Evolutionary conservation across 2,797 vertebrate species (phyloP), one percentile per base, ranked within the genome.

Genomic region (Callimico goeldii): DNA sequence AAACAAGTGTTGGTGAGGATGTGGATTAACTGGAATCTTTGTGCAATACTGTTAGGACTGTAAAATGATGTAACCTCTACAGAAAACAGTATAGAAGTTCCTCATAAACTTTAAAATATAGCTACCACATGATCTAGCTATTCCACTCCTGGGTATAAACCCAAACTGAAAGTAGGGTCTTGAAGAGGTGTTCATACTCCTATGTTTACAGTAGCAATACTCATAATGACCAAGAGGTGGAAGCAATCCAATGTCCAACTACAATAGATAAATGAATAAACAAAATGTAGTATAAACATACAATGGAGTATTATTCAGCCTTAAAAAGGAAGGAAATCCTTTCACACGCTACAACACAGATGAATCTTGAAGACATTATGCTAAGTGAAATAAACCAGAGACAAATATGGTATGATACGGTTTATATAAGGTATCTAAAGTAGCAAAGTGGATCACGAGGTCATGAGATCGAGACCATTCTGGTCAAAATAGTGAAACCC

Each of bases 101-200:
- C 30, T 76, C 57, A 43, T 28, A 96, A 86, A 67, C 58, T 48
- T 76, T 91, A 88, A 94, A 85, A 86, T 13, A 73, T 13, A 94
- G 84, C 26, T 57, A 93, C 52, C 30, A 48, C 41, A 73, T 28
- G 48, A 86, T 79, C 36, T 28, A 57, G 80, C 33, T 81, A 83
- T 46, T 2, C 19, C 24, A 84, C 39, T 61, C 75, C 1, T 43
- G 33, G 9, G n/a, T n/a, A 61, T 19, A 22, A 26, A 43, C 1
- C 14, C 36, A 83, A 82, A 91, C 0, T 30, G 20, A 95, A 93
- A 81, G 58, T 30, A 36, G 14, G 15, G 39, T 36, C 48, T 81
- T 33, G 39, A 64, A 93, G 17, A 91, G 48, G 41, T 20, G 72
- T 13, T 1, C 67, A 64, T 55, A 80, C 7, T 19, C 43, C 28